Base-by-base conservation (phyloP, 1,140 invertebrate genomes). In the Varroa destructor region DNA sequence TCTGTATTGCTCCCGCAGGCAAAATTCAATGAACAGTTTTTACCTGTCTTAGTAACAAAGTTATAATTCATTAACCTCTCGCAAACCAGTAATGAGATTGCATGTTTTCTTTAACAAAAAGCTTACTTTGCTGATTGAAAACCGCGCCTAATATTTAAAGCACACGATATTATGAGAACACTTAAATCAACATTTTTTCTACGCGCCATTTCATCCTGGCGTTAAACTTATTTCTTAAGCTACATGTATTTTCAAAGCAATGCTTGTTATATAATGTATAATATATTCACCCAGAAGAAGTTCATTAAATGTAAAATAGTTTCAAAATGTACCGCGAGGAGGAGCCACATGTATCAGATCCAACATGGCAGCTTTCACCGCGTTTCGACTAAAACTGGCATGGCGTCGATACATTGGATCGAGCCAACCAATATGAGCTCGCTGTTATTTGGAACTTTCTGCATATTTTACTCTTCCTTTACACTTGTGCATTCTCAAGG, bases 271-370 rank as follows among this genome's bases (percentile, higher is more conserved):
- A 51, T 51, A 8, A 51, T 51, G 46, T 5, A 5, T 51, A 25
- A 8, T 5, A 51, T 51, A 51, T 8, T 25, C 61, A 14, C 36
- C 37, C 1, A 8, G 61, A 8, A 67, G 1, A 43, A 40, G 37
- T 46, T 51, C 8, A 51, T 8, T 51, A 51, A 51, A 8, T 51
- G 46, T 51, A 5, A 51, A 8, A 51, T 43, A 2, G 40, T 67
- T n/a, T 46, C 61, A 43, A 36, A 40, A 40, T 40, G 61, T 67
- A 12, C 61, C 61, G 61, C 61, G 40, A 67, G 61, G 37, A 12
- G 61, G 61, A 40, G 61, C 61, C 61, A 67, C n/a, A 5, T 40
- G 37, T 67, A 14, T 37, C 61, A 67, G 8, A 46, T 43, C 12
- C 14, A 67, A 67, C 61, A 67, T 67, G 61, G 61, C 2, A 8